Conservation (phyloP, 2,888 invertebrate species). For the Caenorhabditis doughertyi region DNA sequence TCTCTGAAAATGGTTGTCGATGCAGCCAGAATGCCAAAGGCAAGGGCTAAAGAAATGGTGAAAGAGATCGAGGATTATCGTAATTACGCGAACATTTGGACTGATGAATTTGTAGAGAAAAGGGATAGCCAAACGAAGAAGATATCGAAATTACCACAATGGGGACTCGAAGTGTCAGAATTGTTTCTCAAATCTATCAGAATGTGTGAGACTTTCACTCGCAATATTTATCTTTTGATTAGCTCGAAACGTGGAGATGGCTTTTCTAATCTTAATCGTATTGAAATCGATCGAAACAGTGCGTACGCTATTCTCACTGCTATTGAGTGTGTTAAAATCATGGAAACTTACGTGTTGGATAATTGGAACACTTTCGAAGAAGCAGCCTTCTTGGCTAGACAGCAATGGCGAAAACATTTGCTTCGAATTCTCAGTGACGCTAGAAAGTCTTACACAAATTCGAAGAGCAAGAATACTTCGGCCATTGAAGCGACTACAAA, state of each 20-base stretch:
- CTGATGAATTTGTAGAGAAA: constrained; percentile 22
- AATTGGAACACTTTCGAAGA: constrained; percentile 52
- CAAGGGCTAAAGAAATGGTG: constrained; percentile 10
- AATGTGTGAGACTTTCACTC: constrained; percentile 87
- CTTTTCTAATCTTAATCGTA: neutral
- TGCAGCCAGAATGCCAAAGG: neutral
- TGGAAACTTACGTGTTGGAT: constrained; percentile 28
- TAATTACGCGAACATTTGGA: constrained; percentile 17
- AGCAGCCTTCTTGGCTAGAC: constrained; percentile 36
- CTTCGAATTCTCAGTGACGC: constrained; percentile 29
- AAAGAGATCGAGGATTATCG: constrained; percentile 25
- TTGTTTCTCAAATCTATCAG: constrained; percentile 85
- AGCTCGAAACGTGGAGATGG: constrained; percentile 83
- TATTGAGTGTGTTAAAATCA: constrained; percentile 26
- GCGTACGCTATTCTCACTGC: constrained; percentile 12
- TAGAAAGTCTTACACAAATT: constrained; percentile 15
- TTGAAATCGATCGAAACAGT: neutral
- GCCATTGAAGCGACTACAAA: constrained; percentile 32
- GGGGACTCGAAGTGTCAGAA: constrained; percentile 43
- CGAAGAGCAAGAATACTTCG: constrained; percentile 7
- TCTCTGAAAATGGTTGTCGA: constrained; percentile 19
- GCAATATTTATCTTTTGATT: constrained; percentile 87
- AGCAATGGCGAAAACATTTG: constrained; percentile 45
- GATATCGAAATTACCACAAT: constrained; percentile 21
- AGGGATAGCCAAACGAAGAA: neutral